Percentiles rank a stretch among this genome's conserved stretches.
phyloP scores from a whole-genome alignment of 2,888 invertebrate species.

The Furcula furcula region DNA sequence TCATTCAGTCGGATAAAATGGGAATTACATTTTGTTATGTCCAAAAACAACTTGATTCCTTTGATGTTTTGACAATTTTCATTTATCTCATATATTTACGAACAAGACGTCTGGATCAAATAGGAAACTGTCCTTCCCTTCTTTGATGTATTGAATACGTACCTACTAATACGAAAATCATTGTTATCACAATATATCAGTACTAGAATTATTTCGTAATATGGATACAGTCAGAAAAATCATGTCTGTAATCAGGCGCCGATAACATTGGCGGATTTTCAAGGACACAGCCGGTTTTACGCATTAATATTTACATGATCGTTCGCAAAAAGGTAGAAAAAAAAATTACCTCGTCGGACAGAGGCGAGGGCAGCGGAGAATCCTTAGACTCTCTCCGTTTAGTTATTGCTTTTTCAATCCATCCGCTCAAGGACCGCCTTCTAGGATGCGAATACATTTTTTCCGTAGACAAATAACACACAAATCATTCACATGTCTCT shows the following conservation, averaged over 20 bases:
- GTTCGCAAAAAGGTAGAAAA: constrained; percentile 1
- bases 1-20: constrained; percentile 17
- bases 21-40: too few species aligned
- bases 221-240: constrained; percentile 31
- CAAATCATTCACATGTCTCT: constrained; percentile 9
- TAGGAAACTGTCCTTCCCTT: too few species aligned
- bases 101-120: too few species aligned
- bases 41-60: too few species aligned
- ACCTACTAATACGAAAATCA: too few species aligned
- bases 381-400: constrained; percentile 43
- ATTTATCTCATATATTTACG: too few species aligned
- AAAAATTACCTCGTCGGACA: constrained; percentile 34
- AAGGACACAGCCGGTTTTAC: constrained; percentile 50
- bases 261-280: constrained; percentile 66
- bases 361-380: constrained; percentile 36
- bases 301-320: constrained; percentile 34
- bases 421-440: constrained; percentile 48
- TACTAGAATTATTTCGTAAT: constrained; percentile 28
- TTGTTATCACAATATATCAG: constrained; percentile 18
- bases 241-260: constrained; percentile 54
- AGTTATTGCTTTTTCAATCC: constrained; percentile 51
- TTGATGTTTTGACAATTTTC: too few species aligned
- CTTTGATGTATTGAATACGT: too few species aligned
- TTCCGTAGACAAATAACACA: constrained; percentile 15
- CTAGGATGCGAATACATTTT: constrained; percentile 31